A percentile compares a stretch with the other conserved stretches of the same genome.
phyloP scores from a whole-genome alignment of 2,797 vertebrate genomes.

The Oreochromis mossambicus region DNA sequence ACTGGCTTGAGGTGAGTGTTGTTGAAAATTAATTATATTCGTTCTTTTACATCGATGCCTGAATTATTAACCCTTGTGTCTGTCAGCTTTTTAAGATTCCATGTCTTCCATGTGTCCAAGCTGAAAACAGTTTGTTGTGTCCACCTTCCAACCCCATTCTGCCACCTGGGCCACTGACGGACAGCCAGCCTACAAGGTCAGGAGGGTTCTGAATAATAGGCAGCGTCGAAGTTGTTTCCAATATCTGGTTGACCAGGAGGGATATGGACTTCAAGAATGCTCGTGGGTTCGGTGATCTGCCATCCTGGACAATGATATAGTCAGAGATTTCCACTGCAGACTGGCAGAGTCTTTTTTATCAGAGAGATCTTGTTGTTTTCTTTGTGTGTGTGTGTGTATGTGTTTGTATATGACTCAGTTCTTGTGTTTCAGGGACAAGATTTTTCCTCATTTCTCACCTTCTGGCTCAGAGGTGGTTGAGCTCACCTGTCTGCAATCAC shows the following conservation, averaged over 20 bases:
- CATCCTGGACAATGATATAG: not conserved
- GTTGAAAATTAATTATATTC: not conserved
- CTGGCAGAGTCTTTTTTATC: not conserved
- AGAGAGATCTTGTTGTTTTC: not conserved
- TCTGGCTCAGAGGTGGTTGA: not conserved
- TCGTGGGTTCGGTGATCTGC: not conserved
- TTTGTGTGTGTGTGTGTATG: accelerated
- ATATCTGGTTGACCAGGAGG: not conserved
- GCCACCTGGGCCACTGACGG: not conserved
- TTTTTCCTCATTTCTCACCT: not conserved
- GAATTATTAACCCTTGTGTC: not conserved
- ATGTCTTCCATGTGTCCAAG: not conserved
- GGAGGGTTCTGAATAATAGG: not conserved
- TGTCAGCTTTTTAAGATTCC: not conserved
- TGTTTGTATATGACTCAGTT: not conserved
- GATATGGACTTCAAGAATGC: not conserved
- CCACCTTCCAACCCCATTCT: not conserved
- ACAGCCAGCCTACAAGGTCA: not conserved
- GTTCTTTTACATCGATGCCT: accelerated
- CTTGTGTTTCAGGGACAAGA: not conserved
- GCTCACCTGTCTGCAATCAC: not conserved
- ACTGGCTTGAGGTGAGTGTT: not conserved
- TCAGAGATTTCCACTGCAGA: not conserved
- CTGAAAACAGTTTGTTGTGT: not conserved
- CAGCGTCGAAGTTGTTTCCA: not conserved